Evolutionary conservation across 2,888 invertebrate species (phyloP).

Genomic region (Eupithecia subfuscata): DNA sequence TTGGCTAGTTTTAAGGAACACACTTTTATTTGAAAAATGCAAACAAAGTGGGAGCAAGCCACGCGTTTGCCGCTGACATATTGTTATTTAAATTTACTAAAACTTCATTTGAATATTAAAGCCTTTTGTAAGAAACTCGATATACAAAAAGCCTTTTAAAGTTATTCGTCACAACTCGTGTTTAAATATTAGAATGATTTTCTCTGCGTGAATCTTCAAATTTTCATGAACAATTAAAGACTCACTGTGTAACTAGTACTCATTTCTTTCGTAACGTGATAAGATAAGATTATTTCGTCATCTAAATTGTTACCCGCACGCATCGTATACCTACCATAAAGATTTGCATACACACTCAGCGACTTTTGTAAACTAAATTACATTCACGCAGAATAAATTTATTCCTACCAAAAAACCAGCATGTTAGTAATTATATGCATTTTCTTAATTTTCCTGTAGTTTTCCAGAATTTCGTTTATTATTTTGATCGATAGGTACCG

Average conservation of each 20-base stretch:
- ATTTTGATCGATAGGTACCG: background rate
- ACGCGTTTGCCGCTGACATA: conserved; percentile 36
- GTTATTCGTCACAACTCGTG: background rate
- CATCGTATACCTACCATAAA: conserved; percentile 33
- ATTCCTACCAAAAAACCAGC: conserved; percentile 13
- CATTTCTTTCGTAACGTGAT: conserved; percentile 21
- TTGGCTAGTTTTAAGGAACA: background rate
- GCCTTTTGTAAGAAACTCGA: background rate
- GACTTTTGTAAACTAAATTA: conserved; percentile 19
- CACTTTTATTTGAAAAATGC: background rate
- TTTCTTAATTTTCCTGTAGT: background rate
- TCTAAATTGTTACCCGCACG: conserved; percentile 29
- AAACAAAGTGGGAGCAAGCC: background rate
- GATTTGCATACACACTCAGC: conserved; percentile 28
- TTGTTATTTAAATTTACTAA: conserved; percentile 21
- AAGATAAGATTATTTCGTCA: conserved; percentile 32
- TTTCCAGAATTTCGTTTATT: background rate
- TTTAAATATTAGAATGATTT: background rate
- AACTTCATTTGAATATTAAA: conserved; percentile 7
- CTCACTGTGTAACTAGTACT: background rate
- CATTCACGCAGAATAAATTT: conserved; percentile 12
- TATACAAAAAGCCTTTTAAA: background rate
- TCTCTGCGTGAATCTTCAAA: background rate
- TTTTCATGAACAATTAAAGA: conserved; percentile 7
- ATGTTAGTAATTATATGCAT: background rate